Evolutionary conservation across 2,888 invertebrate genomes (phyloP).

Genomic region (Campoplex nolae): DNA sequence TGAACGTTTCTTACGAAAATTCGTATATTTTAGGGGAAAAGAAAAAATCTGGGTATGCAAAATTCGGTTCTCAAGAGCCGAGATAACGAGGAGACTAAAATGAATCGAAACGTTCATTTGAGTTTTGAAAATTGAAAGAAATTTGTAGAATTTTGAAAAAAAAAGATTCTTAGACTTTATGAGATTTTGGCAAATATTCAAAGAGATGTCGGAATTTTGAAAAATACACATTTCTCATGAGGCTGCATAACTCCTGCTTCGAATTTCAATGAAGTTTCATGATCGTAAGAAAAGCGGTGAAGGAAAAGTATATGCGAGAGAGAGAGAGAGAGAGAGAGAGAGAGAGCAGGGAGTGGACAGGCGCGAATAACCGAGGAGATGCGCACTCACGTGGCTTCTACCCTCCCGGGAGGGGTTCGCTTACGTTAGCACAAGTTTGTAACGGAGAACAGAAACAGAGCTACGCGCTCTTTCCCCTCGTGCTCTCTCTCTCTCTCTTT

Average conservation of each 20-base stretch:
- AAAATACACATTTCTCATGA: background rate
- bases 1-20: no score
- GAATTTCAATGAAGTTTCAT: background rate
- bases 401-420: conserved; percentile 34
- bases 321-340: conserved; percentile 17
- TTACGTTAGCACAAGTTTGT: conserved; percentile 64
- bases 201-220: background rate
- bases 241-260: background rate
- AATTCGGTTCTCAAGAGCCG: no score
- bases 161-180: no score
- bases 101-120: background rate
- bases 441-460: conserved; percentile 51
- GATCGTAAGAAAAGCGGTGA: background rate
- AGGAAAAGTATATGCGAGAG: background rate
- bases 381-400: conserved; percentile 45
- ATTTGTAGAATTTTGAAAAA: background rate
- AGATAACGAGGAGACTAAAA: background rate
- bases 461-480: conserved; percentile 1
- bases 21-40: no score
- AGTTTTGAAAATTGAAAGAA: background rate
- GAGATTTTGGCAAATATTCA: background rate
- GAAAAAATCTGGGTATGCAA: no score
- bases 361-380: conserved; percentile 30
- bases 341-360: conserved; percentile 1
- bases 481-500: background rate